These are phyloP conservation scores for Phortica variegata DNA, from an alignment of 1,140 invertebrate species.

Conservation along the genomic window DNA sequence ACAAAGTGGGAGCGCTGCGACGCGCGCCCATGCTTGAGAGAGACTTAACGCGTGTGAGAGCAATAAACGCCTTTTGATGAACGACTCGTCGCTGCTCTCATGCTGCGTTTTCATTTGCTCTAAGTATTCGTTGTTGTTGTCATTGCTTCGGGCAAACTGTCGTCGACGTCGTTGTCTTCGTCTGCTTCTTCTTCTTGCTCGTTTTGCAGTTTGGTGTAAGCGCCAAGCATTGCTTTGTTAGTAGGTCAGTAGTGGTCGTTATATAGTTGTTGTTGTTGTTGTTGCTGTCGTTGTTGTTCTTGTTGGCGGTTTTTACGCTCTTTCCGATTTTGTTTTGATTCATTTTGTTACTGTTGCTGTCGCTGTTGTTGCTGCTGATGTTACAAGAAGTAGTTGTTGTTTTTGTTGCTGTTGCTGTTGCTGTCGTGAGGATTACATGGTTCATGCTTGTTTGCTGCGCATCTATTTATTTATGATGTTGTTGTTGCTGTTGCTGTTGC, in stretches of 20 bases:
- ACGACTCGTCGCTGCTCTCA: no score
- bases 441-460: conserved; percentile 1
- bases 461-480: conserved; percentile 2
- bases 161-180: no score
- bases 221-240: conserved; percentile 24
- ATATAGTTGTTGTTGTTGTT: conserved; percentile 29
- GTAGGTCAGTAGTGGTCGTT: conserved; percentile 54
- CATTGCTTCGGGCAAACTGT: no score
- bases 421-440: no score
- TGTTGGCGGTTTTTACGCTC: not conserved
- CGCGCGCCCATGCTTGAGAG: no score
- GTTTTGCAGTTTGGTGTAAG: not conserved
- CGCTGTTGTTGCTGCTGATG: conserved; percentile 6
- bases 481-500: conserved; percentile 1
- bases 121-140: no score
- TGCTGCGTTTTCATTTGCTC: no score
- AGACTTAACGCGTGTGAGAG: no score
- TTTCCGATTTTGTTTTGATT: conserved; percentile 33
- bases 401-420: conserved; percentile 6
- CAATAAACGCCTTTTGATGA: no score
- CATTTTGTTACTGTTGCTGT: conserved; percentile 25
- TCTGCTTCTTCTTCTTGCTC: no score
- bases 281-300: not conserved
- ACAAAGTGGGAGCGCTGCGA: not conserved
- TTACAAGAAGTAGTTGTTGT: no score